phyloP scores from a whole-genome alignment of 1,140 invertebrate species.

The Chironomus tepperi region DNA sequence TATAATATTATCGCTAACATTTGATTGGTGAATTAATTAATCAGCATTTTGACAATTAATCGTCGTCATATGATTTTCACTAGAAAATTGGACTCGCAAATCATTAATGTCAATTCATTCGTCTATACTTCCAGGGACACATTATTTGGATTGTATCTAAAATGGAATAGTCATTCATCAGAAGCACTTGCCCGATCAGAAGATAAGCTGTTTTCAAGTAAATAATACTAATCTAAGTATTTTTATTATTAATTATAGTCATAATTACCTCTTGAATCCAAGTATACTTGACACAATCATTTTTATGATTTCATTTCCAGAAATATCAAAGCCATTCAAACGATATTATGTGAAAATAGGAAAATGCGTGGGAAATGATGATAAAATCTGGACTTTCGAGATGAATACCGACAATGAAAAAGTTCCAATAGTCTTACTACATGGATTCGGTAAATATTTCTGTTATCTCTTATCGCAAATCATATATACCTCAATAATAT shows the following conservation, averaged over 20 bases:
- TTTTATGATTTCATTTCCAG: background rate
- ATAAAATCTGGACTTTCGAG: conserved; percentile 66
- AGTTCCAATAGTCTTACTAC: conserved; percentile 68
- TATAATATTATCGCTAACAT: no score
- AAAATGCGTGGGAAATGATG: conserved; percentile 50
- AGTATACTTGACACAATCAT: no score
- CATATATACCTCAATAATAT: background rate
- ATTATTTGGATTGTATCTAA: background rate
- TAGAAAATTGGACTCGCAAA: no score
- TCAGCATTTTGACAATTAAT: background rate
- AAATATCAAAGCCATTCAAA: background rate
- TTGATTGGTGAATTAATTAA: background rate
- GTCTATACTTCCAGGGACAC: background rate
- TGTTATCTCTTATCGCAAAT: background rate
- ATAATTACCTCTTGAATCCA: background rate
- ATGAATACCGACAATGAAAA: conserved; percentile 53
- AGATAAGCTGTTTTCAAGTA: conserved; percentile 2
- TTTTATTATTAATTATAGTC: background rate
- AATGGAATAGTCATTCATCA: background rate
- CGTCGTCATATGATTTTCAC: background rate
- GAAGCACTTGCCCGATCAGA: background rate
- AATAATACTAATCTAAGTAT: background rate
- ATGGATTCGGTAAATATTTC: conserved; percentile 59
- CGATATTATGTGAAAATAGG: conserved; percentile 60
- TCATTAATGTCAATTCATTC: background rate